Evolutionary conservation across 2,113 vertebrate genomes (phyloP), one percentile per base, ranked within the genome.

Genomic region (Mirza zaza): DNA sequence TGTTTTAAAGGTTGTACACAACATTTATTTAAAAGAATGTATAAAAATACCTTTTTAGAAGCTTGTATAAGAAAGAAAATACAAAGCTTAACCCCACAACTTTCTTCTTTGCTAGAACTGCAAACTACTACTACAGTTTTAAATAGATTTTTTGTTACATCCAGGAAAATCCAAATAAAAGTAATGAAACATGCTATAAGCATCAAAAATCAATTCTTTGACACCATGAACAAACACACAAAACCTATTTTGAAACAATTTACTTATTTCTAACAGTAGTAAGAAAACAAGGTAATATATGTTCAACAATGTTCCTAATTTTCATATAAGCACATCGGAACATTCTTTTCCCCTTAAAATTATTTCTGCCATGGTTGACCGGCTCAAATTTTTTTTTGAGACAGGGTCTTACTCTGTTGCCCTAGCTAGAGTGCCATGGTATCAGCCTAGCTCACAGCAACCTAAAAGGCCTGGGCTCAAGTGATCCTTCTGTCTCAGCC

Each of bases 11-110:
- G 98, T 98, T 98, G 98, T 99, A 99, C 98, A 99, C 98, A 98
- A 98, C 98, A 99, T 98, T 98, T 97, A 98, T 98, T 98, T 98
- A 98, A 99, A 98, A 99, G 98, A 98, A 98, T 98, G 99, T 98
- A 99, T 98, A 99, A 99, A 99, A 99, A 99, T 99, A 99, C 98
- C 98, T 98, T 99, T 99, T 98, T 98, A 98, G 98, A 99, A 98
- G 98, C 98, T 97, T 99, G 98, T 98, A 98, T 99, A 99, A 98
- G 98, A 99, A 99, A 98, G 98, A 98, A 99, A 99, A 99, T 99
- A 99, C 98, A 99, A 99, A 98, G 98, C 99, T 98, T 98, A 99
- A 99, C 97, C 98, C 98, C 98, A 99, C 98, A 99, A 98, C 98
- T 98, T 98, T 98, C 98, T 98, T 99, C 98, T 97, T 97, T 98